These are phyloP conservation scores for Nycticebus coucang DNA, from an alignment of 2,113 vertebrate species.

Conservation along the genomic window DNA sequence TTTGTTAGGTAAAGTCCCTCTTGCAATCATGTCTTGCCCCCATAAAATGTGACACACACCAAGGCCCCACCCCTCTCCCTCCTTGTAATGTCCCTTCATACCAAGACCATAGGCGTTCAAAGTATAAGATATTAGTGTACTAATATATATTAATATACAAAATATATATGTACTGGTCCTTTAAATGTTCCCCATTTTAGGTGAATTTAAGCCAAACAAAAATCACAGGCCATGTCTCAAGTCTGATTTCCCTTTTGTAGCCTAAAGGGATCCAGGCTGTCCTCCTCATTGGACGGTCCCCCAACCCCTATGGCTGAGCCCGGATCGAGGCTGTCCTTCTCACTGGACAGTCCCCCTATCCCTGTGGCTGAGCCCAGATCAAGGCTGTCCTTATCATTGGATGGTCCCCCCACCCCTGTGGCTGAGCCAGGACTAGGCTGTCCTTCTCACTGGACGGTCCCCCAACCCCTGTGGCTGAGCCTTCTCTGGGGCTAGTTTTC, in stretches of 20 bases:
- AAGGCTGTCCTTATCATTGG: not conserved
- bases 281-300: no score
- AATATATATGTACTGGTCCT: not conserved
- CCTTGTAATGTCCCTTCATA: not conserved
- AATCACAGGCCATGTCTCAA: not conserved
- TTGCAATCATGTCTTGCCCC: no score
- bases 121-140: not conserved
- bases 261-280: not conserved
- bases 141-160: not conserved
- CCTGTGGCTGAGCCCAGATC: not conserved
- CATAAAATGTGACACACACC: no score
- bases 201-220: slow-evolving; percentile 31
- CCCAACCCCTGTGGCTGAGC: not conserved
- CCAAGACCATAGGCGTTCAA: not conserved
- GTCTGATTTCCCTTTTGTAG: not conserved
- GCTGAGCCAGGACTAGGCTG: not conserved
- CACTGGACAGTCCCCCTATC: not conserved
- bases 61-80: no score
- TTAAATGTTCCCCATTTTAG: not conserved
- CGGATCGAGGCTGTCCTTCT: not conserved
- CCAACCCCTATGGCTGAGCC: no score
- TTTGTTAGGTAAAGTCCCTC: no score
- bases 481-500: not conserved
- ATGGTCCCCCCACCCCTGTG: not conserved
- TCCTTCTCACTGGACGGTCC: not conserved